These are phyloP conservation scores for Thaumatotibia leucotreta DNA, from an alignment of 1,140 invertebrate genomes.

Conservation along the genomic window DNA sequence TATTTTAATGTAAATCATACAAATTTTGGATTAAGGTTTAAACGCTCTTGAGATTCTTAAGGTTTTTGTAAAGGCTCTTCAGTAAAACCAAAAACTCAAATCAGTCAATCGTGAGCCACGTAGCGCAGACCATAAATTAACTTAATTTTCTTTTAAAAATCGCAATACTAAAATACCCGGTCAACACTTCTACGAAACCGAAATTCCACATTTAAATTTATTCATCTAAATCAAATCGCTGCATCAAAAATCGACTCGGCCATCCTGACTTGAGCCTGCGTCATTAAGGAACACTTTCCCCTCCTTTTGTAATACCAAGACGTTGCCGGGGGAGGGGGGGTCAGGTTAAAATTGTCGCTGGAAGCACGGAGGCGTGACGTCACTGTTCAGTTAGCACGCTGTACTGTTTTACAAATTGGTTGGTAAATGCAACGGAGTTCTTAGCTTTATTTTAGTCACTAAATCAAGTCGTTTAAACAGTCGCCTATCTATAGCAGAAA, in stretches of 20 bases:
- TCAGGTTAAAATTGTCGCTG: conserved; percentile 33
- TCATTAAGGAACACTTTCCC: conserved; percentile 23
- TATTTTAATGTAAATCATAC: too few species aligned
- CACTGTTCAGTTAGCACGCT: conserved; percentile 64
- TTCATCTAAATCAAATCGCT: conserved; percentile 7
- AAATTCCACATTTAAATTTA: conserved; percentile 3
- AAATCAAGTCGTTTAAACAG: neutral
- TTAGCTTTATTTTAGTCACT: neutral
- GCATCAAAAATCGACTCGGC: conserved; percentile 16
- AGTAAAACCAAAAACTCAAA: too few species aligned
- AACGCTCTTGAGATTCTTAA: too few species aligned
- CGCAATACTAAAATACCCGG: neutral
- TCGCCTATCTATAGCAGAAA: neutral
- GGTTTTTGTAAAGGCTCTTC: too few species aligned
- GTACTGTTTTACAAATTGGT: conserved; percentile 41
- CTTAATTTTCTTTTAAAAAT: too few species aligned
- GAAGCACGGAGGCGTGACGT: conserved; percentile 61
- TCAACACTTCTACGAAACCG: neutral
- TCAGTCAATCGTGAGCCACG: too few species aligned
- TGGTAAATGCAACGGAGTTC: neutral
- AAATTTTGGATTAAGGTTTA: too few species aligned
- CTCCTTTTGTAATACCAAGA: conserved; percentile 19
- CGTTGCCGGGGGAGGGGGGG: conserved; percentile 25
- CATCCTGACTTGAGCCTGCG: conserved; percentile 29
- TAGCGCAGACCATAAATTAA: too few species aligned